Evolutionary conservation across 1,140 invertebrate species (phyloP).

Genomic region (Leptopilina boulardi): DNA sequence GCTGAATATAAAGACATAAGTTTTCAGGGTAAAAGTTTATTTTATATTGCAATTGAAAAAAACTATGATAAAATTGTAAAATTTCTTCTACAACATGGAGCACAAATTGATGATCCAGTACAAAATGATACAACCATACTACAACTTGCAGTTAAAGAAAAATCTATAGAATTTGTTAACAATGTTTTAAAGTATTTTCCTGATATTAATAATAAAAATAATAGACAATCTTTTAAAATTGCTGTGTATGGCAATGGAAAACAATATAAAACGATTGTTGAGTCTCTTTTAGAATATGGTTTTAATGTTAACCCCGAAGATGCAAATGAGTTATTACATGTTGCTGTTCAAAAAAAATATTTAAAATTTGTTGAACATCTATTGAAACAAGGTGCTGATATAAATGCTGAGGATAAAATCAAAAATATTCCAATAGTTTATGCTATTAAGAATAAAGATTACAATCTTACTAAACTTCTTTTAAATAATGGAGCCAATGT

Average conservation of each 20-base stretch:
- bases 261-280: neutral
- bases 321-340: conserved; percentile 34
- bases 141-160: too few relatives aligned
- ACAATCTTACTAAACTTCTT: conserved; percentile 5
- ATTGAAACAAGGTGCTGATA: conserved; percentile 39
- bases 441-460: conserved; percentile 33
- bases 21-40: too few relatives aligned
- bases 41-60: too few relatives aligned
- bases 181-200: conserved; percentile 8
- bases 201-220: conserved; percentile 10
- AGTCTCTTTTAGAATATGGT: conserved; percentile 28
- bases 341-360: conserved; percentile 32
- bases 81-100: too few relatives aligned
- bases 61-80: too few relatives aligned
- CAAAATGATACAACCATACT: too few relatives aligned
- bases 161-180: too few relatives aligned
- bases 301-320: neutral
- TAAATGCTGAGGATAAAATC: conserved; percentile 30
- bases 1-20: too few relatives aligned
- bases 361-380: conserved; percentile 36
- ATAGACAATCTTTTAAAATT: neutral
- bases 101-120: too few relatives aligned
- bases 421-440: conserved; percentile 34
- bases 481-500: neutral
- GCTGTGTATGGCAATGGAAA: neutral